Base-by-base conservation (phyloP, 1,140 invertebrate genomes). In the Scaptodrosophila lebanonensis region DNA sequence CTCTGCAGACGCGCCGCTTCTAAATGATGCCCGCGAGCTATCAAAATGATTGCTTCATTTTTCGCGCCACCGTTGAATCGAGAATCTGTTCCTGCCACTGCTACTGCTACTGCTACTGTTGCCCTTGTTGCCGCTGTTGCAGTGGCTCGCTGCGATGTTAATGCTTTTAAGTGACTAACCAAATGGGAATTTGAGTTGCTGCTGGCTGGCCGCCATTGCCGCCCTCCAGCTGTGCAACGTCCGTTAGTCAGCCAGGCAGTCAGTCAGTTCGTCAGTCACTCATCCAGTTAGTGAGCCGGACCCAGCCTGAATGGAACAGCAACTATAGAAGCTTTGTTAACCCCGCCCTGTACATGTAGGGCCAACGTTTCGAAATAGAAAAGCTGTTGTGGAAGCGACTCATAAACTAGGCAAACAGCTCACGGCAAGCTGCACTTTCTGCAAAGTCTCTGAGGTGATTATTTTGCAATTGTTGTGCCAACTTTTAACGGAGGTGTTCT, bases 391-490 rank as follows among this genome's bases (percentile, higher is more conserved):
- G n/a, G n/a, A n/a, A n/a, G n/a, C n/a, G n/a, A n/a, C n/a, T n/a
- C n/a, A n/a, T n/a, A n/a, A n/a, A 43, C 60, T 56, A 29, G 50
- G 62, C 60, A 57, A 66, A 66, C 52, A 57, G 44, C 40, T 57
- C 25, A 33, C 17, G 38, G 20, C 49, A 40, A 27, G 13, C 36
- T 38, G 30, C 13, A 30, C 48, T 35, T n/a, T n/a, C n/a, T n/a
- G n/a, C 33, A 27, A 64, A 47, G 33, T 82, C 75, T 82, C 76
- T 36, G 49, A 70, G 75, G 69, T 79, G 75, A 79, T 79, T 79
- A 79, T 70, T 66, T 70, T 63, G 50, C 75, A 63, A 53, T 70
- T 82, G 57, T 73, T 75, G 42, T 72, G 64, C 44, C 64, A 73
- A 73, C 73, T 73, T 67, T 57, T 59, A 59, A 43, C 32, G 36